Percentiles rank a stretch among this genome's conserved stretches.
phyloP scores from a whole-genome alignment of 2,113 vertebrate species.

The Prietella phreatophila region DNA sequence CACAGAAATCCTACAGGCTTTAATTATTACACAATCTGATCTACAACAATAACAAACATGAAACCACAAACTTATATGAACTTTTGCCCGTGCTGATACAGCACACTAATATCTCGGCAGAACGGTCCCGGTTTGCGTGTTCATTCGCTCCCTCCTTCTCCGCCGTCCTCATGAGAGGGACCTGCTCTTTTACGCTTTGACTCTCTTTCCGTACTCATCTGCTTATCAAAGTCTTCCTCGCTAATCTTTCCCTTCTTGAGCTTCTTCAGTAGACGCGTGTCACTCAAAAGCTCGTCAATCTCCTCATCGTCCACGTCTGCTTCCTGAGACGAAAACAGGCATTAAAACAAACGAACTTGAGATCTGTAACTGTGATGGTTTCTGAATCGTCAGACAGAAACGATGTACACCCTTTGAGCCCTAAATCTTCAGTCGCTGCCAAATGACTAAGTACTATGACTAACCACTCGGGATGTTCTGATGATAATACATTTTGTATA shows the following conservation, averaged over 20 bases:
- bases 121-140: background rate
- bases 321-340: constrained; percentile 66
- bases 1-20: background rate
- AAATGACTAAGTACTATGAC: background rate
- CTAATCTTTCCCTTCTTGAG: constrained; percentile 89
- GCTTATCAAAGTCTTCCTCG: constrained; percentile 88
- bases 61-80: background rate
- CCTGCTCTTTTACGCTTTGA: background rate
- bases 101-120: background rate
- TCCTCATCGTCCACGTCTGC: constrained; percentile 84
- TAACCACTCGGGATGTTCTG: background rate
- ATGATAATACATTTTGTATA: too few relatives aligned
- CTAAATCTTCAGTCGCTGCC: background rate
- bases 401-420: background rate
- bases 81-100: constrained; percentile 24
- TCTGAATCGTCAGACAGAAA: background rate
- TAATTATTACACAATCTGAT: background rate
- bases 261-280: constrained; percentile 89
- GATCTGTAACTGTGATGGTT: background rate
- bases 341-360: background rate
- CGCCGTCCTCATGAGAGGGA: background rate
- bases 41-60: background rate
- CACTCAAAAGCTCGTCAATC: constrained; percentile 84
- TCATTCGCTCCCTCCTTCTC: constrained; percentile 16
- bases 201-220: constrained; percentile 62